These are phyloP conservation scores for Drosophila bipectinata DNA, from an alignment of 1,140 invertebrate genomes.

Conservation along the genomic window DNA sequence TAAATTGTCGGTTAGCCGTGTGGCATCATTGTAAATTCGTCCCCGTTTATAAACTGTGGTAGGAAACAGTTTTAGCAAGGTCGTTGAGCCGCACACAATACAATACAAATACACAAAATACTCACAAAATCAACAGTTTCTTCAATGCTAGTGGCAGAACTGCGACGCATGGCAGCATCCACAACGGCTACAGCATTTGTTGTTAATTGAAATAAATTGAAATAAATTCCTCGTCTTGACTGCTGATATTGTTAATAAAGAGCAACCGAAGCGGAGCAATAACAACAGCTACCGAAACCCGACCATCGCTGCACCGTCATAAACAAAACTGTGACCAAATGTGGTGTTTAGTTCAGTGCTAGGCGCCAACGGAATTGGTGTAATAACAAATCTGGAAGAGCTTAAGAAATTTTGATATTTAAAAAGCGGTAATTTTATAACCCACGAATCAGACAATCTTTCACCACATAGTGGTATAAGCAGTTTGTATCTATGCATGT, in stretches of 20 bases:
- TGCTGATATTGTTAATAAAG: slow-evolving; percentile 79
- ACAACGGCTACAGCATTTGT: slow-evolving; percentile 37
- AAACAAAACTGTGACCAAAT: slow-evolving; percentile 51
- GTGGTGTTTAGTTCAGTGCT: slow-evolving; percentile 20
- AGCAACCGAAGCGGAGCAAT: slow-evolving; percentile 34
- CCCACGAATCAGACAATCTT: no score
- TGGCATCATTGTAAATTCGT: slow-evolving; percentile 67
- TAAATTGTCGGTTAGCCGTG: slow-evolving; percentile 33
- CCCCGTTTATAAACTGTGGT: slow-evolving; percentile 45
- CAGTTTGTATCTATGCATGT: background rate
- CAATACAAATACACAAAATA: slow-evolving; percentile 44
- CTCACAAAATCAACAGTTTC: slow-evolving; percentile 38
- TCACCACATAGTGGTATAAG: background rate
- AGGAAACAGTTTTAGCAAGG: slow-evolving; percentile 77
- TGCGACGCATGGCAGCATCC: slow-evolving; percentile 17
- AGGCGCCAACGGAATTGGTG: slow-evolving; percentile 8
- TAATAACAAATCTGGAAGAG: background rate
- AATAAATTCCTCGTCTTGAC: slow-evolving; percentile 75
- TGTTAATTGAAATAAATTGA: slow-evolving; percentile 83
- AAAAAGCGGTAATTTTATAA: background rate
- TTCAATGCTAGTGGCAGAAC: slow-evolving; percentile 64
- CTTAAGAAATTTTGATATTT: background rate
- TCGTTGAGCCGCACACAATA: slow-evolving; percentile 59
- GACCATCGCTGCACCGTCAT: slow-evolving; percentile 16
- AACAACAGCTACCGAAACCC: slow-evolving; percentile 13